Conservation (phyloP, 2,888 invertebrate species). For the Rhaphigaster nebulosa region DNA sequence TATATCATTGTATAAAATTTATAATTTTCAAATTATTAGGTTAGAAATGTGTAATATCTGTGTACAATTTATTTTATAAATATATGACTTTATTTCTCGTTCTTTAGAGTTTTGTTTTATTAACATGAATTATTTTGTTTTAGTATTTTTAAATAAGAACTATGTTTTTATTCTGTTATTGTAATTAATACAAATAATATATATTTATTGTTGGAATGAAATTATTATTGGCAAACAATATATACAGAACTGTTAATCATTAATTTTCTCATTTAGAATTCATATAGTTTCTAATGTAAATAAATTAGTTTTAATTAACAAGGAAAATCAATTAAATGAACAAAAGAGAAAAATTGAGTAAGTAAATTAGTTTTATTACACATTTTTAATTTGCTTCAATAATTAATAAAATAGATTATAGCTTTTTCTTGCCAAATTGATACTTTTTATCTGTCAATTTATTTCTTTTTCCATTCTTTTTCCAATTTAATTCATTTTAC, state of each 20-base stretch:
- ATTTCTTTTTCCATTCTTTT: no score
- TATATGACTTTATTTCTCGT: conserved; percentile 50
- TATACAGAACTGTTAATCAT: neutral
- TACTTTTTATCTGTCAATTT: no score
- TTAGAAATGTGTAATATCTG: conserved; percentile 46
- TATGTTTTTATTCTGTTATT: neutral
- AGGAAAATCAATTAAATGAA: neutral
- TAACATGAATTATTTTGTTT: neutral
- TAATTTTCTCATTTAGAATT: neutral
- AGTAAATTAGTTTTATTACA: no score
- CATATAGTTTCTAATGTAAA: neutral
- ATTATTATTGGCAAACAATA: neutral
- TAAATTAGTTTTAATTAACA: neutral
- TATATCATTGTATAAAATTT: conserved; percentile 23
- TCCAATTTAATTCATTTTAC: no score
- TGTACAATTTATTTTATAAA: conserved; percentile 51
- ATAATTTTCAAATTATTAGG: conserved; percentile 34
- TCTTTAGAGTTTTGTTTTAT: conserved; percentile 40
- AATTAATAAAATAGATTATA: no score
- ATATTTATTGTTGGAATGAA: neutral
- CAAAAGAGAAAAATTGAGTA: neutral
- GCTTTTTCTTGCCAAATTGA: no score
- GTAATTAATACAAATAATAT: neutral
- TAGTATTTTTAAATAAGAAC: neutral
- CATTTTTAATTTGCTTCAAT: no score